Conservation (phyloP, 2,113 vertebrate species). For the Atractosteus spatula region DNA sequence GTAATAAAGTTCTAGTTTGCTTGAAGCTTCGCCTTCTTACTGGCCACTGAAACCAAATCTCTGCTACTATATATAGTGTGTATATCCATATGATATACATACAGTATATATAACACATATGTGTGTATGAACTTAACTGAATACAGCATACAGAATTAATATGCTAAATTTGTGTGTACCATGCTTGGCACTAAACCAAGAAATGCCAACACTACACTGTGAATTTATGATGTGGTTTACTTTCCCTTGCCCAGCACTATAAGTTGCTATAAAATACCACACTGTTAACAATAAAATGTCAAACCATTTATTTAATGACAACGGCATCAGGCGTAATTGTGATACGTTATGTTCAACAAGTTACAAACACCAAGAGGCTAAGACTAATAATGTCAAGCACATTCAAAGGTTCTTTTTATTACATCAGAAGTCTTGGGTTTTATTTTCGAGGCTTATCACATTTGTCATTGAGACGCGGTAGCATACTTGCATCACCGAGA, state of each 20-base stretch:
- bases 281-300: conserved; percentile 23
- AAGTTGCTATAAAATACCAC: conserved; percentile 1
- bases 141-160: background rate
- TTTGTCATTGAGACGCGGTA: no score
- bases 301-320: conserved; percentile 20
- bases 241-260: background rate
- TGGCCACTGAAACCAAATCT: no score
- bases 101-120: no score
- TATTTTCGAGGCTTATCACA: no score
- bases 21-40: no score
- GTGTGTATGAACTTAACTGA: background rate
- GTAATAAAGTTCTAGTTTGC: no score
- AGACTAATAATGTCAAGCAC: conserved; percentile 3
- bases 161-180: background rate
- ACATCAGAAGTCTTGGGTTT: no score
- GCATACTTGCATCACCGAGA: no score
- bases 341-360: background rate
- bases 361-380: background rate
- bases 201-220: background rate
- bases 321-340: conserved; percentile 11
- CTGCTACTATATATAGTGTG: no score
- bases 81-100: no score
- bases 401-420: conserved; percentile 1
- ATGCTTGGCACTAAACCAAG: background rate
- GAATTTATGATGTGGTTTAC: background rate